Evolutionary conservation across 1,140 invertebrate species (phyloP), one percentile per base, ranked within the genome.

Genomic region (Carposina sasakii): DNA sequence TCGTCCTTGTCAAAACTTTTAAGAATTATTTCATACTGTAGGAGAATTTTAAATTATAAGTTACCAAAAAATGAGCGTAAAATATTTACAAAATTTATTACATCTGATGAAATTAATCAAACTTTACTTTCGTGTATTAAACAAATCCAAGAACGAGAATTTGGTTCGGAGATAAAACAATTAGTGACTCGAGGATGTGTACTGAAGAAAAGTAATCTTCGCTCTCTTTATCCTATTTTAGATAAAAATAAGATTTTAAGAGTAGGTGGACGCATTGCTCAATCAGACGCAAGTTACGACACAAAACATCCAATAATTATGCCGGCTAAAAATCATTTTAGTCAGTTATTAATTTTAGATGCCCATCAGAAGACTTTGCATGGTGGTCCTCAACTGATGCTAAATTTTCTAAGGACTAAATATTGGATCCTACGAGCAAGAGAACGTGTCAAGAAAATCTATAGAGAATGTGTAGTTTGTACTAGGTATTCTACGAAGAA

Each of bases 361-460:
- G 55, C 49, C 8, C 63, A 76, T 45, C 15, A 46, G 1, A 41
- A 21, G 8, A 63, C 57, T 24, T 36, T 71, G 8, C 66, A 71
- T 48, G 59, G 61, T 13, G 68, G 70, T 8, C 49, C 52, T 0
- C 41, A 63, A 33, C 26, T 75, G 1, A 50, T 69, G 4, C 21
- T 55, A 12, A 49, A 52, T 8, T 19, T 42, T 15, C 36, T 78
- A 6, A 22, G 50, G n/a, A 34, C 53, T 26, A 20, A 43, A 17
- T 72, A 50, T 41, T 79, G 74, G 71, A 63, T 70, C 12, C 0
- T 67, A 3, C 17, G 48, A 4, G 63, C 40, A 16, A 50, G 34
- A 17, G 15, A 48, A 1, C 28, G 52, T 10, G 43, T 65, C n/a
- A 48, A 52, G 33, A 15, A 12, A 24, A n/a, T 58, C 8, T 16